Evolutionary conservation across 2,113 vertebrate genomes (phyloP).

Genomic region (Zapornia atra): DNA sequence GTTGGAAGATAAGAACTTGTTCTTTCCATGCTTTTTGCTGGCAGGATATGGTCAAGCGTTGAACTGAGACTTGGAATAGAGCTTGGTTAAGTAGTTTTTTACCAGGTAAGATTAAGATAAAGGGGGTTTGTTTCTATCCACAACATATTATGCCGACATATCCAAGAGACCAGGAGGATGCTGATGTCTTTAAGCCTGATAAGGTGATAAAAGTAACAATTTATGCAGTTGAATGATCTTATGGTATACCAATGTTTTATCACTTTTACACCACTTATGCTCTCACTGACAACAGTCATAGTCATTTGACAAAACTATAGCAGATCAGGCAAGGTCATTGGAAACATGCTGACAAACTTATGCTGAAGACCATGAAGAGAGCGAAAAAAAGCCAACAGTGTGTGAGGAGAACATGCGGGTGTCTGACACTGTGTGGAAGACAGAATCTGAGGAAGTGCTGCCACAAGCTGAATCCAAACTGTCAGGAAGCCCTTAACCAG

Average conservation of each 20-base stretch:
- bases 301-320: background rate
- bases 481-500: background rate
- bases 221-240: background rate
- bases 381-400: rapidly evolving
- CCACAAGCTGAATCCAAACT: background rate
- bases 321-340: background rate
- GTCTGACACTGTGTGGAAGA: rapidly evolving
- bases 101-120: background rate
- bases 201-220: background rate
- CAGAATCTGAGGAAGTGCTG: background rate
- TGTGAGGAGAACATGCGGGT: background rate
- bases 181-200: background rate
- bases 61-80: background rate
- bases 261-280: background rate
- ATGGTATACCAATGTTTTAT: background rate
- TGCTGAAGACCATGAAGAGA: background rate
- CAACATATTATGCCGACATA: background rate
- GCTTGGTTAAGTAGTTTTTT: background rate
- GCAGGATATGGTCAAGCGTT: background rate
- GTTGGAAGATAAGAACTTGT: background rate
- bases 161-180: background rate
- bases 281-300: background rate
- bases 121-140: background rate
- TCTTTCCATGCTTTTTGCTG: background rate
- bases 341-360: background rate